These are phyloP conservation scores for Oryzias javanicus DNA, from an alignment of 2,113 vertebrate species.

Conservation along the genomic window DNA sequence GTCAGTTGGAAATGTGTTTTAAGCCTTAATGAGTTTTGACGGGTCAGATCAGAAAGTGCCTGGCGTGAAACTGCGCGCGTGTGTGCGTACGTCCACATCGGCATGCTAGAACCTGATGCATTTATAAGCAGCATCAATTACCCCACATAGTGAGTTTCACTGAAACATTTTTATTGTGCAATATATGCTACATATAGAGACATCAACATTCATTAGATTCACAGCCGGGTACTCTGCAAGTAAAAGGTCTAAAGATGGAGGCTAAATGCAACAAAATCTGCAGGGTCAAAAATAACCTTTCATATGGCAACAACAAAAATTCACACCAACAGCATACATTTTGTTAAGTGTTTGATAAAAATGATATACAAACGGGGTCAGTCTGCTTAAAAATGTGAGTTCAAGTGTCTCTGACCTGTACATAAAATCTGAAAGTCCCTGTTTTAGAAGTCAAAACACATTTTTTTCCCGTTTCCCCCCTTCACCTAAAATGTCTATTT, in stretches of 20 bases:
- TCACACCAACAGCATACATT: conserved; percentile 32
- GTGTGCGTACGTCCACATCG: conserved; percentile 24
- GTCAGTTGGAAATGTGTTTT: conserved; percentile 80
- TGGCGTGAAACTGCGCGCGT: conserved; percentile 44
- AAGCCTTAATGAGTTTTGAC: conserved; percentile 80
- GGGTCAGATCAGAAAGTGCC: conserved; percentile 75
- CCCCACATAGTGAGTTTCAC: conserved; percentile 74
- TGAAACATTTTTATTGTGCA: conserved; percentile 79
- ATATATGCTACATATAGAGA: conserved; percentile 73
- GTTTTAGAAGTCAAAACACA: conserved; percentile 4
- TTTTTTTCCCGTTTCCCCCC: conserved; percentile 2
- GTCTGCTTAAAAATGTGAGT: conserved; percentile 16
- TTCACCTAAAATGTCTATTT: conserved; percentile 24
- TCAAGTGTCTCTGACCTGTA: not conserved
- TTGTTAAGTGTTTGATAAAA: conserved; percentile 49
- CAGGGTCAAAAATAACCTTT: conserved; percentile 67
- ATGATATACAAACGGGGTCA: conserved; percentile 13
- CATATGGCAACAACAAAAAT: conserved; percentile 60
- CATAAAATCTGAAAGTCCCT: not conserved
- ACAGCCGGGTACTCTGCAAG: conserved; percentile 60
- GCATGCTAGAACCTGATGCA: conserved; percentile 69
- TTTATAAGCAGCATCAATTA: conserved; percentile 81
- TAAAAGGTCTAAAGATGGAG: conserved; percentile 60
- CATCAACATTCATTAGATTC: conserved; percentile 77
- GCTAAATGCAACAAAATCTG: conserved; percentile 62